phyloP scores from a whole-genome alignment of 1,140 invertebrate species.

The Magallana gigas region DNA sequence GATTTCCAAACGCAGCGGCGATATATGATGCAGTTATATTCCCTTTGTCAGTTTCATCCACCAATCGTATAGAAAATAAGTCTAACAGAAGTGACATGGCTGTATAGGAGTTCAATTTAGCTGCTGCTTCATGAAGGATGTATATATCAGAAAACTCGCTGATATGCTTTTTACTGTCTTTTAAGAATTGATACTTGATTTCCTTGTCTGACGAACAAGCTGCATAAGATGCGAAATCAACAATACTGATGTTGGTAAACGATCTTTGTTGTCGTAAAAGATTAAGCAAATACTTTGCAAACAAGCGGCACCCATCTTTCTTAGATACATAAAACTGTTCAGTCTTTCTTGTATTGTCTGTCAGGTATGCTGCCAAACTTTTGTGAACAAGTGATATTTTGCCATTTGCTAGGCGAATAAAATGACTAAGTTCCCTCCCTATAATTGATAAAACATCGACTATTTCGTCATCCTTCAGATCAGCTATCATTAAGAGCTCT shows the following conservation, averaged over 20 bases:
- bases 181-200: neutral
- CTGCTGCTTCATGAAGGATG: neutral
- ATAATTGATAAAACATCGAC: neutral
- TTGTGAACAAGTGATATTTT: conserved; percentile 18
- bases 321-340: conserved; percentile 14
- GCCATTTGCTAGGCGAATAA: neutral
- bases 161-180: neutral
- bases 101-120: neutral
- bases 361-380: neutral
- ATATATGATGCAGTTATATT: conserved; percentile 36
- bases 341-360: neutral
- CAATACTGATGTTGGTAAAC: neutral
- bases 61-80: neutral
- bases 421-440: conserved; percentile 36
- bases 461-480: neutral
- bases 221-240: neutral
- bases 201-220: neutral
- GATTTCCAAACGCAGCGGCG: conserved; percentile 39
- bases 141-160: neutral
- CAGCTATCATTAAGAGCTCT: neutral
- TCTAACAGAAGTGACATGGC: neutral
- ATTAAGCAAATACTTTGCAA: neutral
- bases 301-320: neutral
- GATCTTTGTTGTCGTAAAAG: neutral
- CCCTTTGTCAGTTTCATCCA: neutral